phyloP scores from a whole-genome alignment of 2,888 invertebrate genomes.

The Nemotelus nigrinus region DNA sequence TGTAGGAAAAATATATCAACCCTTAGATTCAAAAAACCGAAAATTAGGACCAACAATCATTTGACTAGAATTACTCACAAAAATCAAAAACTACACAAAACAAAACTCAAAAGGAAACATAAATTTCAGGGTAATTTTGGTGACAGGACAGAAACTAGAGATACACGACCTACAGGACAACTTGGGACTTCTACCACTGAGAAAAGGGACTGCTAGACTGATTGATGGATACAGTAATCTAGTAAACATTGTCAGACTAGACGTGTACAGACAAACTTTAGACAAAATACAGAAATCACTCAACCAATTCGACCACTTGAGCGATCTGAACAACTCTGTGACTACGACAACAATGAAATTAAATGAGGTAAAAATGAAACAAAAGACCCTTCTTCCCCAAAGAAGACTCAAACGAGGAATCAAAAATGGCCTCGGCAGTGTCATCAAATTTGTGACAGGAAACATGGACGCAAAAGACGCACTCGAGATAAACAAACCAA shows the following conservation, averaged over 20 bases:
- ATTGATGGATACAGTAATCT: slow-evolving; percentile 2
- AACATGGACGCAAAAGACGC: not conserved
- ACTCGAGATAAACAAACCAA: not conserved
- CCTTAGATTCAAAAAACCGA: slow-evolving; percentile 11
- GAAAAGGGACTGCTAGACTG: not conserved
- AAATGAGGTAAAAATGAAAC: not conserved
- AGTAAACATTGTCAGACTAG: not conserved
- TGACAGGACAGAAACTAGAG: slow-evolving; percentile 9
- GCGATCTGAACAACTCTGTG: not conserved
- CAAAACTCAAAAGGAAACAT: slow-evolving; percentile 20
- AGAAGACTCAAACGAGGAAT: not conserved
- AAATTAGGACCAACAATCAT: not conserved
- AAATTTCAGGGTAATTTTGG: slow-evolving; percentile 1
- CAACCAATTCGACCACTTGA: not conserved
- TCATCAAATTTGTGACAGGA: not conserved
- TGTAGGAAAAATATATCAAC: slow-evolving; percentile 17
- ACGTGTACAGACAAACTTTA: slow-evolving; percentile 1
- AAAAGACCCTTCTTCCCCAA: slow-evolving; percentile 3
- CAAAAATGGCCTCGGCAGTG: not conserved
- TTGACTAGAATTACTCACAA: not conserved
- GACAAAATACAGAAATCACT: slow-evolving; percentile 11
- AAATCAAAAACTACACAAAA: slow-evolving; percentile 19
- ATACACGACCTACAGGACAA: slow-evolving; percentile 28
- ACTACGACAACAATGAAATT: not conserved
- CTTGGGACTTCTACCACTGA: slow-evolving; percentile 3